Percentiles rank a stretch among this genome's conserved stretches.
phyloP scores from a whole-genome alignment of 2,113 vertebrate species.

The Strigops habroptila region DNA sequence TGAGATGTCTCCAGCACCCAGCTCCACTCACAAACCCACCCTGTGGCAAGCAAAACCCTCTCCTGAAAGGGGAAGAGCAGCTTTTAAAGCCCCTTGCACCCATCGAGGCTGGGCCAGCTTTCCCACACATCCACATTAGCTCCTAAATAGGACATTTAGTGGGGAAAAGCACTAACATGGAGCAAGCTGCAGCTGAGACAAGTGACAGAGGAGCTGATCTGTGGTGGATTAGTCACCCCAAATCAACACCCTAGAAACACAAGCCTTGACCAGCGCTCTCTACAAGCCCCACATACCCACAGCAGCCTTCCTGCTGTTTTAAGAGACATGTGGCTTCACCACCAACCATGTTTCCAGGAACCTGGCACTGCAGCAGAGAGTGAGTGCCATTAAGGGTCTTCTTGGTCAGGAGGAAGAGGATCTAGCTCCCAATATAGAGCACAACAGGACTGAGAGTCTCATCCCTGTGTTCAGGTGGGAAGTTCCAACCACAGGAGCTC shows the following conservation, averaged over 20 bases:
- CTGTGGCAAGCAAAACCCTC: neutral
- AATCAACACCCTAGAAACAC: neutral
- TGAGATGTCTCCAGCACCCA: neutral
- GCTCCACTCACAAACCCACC: fast-evolving
- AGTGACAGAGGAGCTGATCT: neutral
- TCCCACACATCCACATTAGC: neutral
- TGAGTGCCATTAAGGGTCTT: neutral
- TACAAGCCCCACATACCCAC: neutral
- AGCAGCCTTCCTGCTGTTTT: neutral
- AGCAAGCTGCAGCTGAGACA: neutral
- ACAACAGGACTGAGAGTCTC: neutral
- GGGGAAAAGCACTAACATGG: fast-evolving
- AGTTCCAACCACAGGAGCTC: fast-evolving
- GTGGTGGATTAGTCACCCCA: neutral
- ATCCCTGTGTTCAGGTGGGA: fast-evolving
- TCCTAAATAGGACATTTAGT: neutral
- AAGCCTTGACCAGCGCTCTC: neutral
- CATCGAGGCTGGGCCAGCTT: neutral
- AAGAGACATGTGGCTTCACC: neutral
- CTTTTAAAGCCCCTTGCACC: neutral
- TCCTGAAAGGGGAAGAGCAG: neutral
- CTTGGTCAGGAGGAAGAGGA: neutral
- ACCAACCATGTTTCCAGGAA: neutral
- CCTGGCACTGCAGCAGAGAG: neutral
- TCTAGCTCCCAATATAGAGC: too few species aligned